Percentiles rank a stretch among this genome's conserved stretches.
phyloP scores from a whole-genome alignment of 1,140 invertebrate species.

The Cataglyphis hispanica region DNA sequence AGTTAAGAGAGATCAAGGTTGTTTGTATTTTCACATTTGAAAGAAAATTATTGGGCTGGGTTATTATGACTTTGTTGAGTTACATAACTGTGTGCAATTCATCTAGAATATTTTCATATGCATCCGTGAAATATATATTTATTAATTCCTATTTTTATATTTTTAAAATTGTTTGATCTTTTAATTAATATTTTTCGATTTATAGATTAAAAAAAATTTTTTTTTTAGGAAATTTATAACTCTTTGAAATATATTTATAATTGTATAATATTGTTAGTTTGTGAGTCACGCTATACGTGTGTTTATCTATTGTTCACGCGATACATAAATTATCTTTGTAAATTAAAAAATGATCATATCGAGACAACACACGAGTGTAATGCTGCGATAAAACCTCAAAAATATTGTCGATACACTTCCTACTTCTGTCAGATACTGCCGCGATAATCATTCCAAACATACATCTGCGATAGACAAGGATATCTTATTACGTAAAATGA shows the following conservation, averaged over 20 bases:
- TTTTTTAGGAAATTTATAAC: too few species aligned
- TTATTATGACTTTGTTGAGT: not conserved
- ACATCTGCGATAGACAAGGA: not conserved
- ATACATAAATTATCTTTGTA: not conserved
- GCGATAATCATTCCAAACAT: not conserved
- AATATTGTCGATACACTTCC: constrained; percentile 46
- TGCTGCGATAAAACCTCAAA: not conserved
- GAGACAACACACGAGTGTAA: not conserved
- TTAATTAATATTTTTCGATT: not conserved
- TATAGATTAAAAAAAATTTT: too few species aligned
- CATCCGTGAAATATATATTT: not conserved
- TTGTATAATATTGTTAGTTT: not conserved
- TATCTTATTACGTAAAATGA: not conserved
- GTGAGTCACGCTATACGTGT: not conserved
- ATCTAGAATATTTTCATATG: not conserved
- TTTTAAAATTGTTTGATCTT: not conserved
- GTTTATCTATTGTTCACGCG: not conserved
- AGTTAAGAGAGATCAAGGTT: constrained; percentile 5
- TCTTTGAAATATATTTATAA: not conserved
- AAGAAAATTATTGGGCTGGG: not conserved
- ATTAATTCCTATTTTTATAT: not conserved
- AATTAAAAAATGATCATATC: constrained; percentile 26
- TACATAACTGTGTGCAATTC: not conserved
- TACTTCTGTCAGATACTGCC: constrained; percentile 21
- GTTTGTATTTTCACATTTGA: not conserved